These are phyloP conservation scores for Hypanus sabinus DNA, from an alignment of 2,113 vertebrate genomes.

Conservation along the genomic window DNA sequence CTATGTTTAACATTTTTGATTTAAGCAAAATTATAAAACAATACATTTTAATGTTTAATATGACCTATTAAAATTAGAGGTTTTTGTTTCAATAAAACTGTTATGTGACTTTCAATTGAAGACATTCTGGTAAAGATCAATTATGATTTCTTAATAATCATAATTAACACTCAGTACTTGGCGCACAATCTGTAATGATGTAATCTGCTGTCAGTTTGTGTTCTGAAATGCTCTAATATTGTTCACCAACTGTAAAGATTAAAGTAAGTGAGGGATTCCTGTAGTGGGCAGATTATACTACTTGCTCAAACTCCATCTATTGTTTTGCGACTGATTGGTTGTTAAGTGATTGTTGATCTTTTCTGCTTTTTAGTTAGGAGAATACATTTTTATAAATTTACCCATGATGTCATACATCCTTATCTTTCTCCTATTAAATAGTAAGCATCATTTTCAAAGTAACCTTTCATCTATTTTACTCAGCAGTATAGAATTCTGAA, in stretches of 20 bases:
- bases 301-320: background rate
- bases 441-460: no score
- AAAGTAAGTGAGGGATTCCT: background rate
- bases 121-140: background rate
- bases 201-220: background rate
- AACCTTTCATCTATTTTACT: no score
- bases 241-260: background rate
- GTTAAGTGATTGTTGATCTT: no score
- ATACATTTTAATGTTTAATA: background rate
- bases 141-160: background rate
- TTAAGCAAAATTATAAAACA: slow-evolving; percentile 12
- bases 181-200: background rate
- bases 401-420: no score
- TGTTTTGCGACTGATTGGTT: background rate
- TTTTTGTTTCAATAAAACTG: background rate
- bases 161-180: background rate
- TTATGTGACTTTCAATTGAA: background rate
- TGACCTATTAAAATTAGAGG: background rate
- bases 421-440: no score
- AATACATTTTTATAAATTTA: no score
- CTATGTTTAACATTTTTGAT: background rate
- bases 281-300: slow-evolving; percentile 27
- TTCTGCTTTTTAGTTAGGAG: no score
- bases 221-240: background rate
- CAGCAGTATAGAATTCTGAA: no score